phyloP scores from a whole-genome alignment of 1,140 invertebrate genomes.

The Saccostrea glomerata region DNA sequence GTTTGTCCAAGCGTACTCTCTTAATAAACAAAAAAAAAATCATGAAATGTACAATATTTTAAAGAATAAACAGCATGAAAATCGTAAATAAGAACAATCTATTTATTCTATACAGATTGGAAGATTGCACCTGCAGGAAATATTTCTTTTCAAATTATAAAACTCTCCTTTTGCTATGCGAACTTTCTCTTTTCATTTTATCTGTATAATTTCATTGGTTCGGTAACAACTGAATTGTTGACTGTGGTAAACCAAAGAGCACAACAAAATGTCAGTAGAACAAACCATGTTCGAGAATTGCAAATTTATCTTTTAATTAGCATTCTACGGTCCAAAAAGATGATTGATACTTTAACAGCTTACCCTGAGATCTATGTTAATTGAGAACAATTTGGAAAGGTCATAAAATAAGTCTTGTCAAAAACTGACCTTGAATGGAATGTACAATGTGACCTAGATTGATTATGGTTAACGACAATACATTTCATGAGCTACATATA shows the following conservation, averaged over 20 bases:
- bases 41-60: too few species aligned
- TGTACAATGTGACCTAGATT: too few species aligned
- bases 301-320: conserved; percentile 4
- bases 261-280: not conserved
- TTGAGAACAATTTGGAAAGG: not conserved
- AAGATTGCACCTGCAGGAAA: not conserved
- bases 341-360: not conserved
- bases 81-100: too few species aligned
- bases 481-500: too few species aligned
- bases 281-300: not conserved
- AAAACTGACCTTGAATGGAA: too few species aligned
- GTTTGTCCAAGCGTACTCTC: too few species aligned
- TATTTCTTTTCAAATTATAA: not conserved
- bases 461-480: too few species aligned
- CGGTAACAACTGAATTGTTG: not conserved
- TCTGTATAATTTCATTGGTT: not conserved
- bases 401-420: too few species aligned
- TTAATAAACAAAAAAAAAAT: too few species aligned
- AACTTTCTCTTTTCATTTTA: not conserved
- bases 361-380: not conserved
- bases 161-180: not conserved
- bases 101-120: not conserved
- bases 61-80: too few species aligned
- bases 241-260: not conserved
- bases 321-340: not conserved